Evolutionary conservation across 2,113 vertebrate genomes (phyloP).

Genomic region (Sylvietta virens): DNA sequence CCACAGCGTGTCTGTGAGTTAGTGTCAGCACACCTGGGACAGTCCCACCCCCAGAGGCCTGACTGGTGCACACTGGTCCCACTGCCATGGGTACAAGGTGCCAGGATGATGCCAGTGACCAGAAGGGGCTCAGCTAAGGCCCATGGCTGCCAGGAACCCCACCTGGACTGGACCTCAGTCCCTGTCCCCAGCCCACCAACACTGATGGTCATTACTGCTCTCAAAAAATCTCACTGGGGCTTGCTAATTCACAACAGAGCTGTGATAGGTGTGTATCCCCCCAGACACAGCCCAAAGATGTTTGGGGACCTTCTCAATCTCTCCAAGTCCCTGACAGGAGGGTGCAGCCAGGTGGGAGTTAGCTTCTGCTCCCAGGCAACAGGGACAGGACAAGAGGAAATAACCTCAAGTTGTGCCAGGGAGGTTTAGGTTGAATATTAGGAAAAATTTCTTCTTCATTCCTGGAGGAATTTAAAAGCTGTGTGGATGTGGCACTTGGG

Average conservation of each 20-base stretch:
- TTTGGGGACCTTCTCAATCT: neutral
- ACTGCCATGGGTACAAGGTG: accelerated
- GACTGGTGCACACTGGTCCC: neutral
- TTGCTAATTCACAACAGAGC: neutral
- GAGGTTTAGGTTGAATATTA: neutral
- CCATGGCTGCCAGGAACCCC: neutral
- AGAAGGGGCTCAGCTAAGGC: neutral
- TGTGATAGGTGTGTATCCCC: accelerated
- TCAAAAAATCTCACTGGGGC: neutral
- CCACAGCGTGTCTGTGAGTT: neutral
- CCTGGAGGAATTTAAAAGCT: neutral
- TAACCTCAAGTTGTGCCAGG: neutral
- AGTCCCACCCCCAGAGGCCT: neutral
- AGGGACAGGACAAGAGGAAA: neutral
- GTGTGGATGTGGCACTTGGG: neutral
- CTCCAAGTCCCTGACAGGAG: neutral
- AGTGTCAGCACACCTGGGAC: accelerated
- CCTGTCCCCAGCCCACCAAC: neutral
- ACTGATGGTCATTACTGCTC: neutral
- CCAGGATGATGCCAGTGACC: neutral
- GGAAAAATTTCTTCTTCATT: neutral
- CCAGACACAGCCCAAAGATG: neutral
- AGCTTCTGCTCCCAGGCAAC: neutral
- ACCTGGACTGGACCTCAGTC: neutral
- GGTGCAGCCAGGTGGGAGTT: neutral